Base-by-base conservation (phyloP, 2,113 vertebrate species). In the Epinephelus lanceolatus region DNA sequence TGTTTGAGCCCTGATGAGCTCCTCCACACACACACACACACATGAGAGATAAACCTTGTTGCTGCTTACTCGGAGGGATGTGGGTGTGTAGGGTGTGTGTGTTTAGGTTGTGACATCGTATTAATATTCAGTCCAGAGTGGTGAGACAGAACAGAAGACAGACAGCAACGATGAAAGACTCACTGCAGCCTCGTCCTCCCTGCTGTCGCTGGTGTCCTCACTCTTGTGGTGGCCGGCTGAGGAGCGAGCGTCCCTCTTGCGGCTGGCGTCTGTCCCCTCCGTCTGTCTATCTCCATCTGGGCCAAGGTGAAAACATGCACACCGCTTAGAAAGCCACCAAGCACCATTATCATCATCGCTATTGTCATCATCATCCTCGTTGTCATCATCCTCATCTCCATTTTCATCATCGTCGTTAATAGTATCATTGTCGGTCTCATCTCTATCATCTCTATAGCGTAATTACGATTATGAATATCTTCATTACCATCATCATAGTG, bases 201-300 rank as follows among this genome's bases (percentile, higher is more conserved):
- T 95, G 86, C 98, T 99, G 95, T 99, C 97, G 0, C 98, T 98
- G 85, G 96, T 96, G 67, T 99, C 98, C 80, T 97, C 96, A 0
- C 80, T 92, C 83, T 94, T 96, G 81, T 94, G 94, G 10, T 90
- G 94, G 80, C 93, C 93, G 0, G 94, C 91, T 0, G 91, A 88
- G 0, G 90, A 95, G n/a, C 69, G 93, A 0, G 93, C 80, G 23
- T 88, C 95, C 53, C 91, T 89, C 81, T 94, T 95, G 63, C 92
- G 93, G 88, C 93, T 95, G 11, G 96, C n/a, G 2, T 98, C 97
- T 0, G 96, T 97, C 92, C 95, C 97, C 75, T 97, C 93, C 7
- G 89, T 95, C 84, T 93, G 96, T 94, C 96, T 96, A 89, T 99
- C 98, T 0, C 96, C 96, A 88, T 99, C 98, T 99, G 91, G 68